These are phyloP conservation scores for Scolanthus callimorphus DNA, from an alignment of 92 coral and sea anemone species.

Conservation along the genomic window DNA sequence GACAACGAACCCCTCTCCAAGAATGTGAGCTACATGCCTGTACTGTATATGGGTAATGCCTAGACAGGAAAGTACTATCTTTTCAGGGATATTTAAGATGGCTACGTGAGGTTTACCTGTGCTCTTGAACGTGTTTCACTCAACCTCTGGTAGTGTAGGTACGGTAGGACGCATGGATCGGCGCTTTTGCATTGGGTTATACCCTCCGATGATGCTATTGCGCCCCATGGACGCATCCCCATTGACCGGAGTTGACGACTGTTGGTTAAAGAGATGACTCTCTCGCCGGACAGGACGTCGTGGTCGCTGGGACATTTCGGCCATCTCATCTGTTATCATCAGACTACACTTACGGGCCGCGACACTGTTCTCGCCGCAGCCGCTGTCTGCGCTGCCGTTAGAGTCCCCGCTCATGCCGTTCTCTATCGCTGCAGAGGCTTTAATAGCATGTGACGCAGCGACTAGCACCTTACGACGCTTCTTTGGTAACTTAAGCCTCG, in stretches of 20 bases:
- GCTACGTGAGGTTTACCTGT: too few species aligned
- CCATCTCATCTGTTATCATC: conserved; percentile 78
- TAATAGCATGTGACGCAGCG: conserved; percentile 77
- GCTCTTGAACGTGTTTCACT: conserved; percentile 35
- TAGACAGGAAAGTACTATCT: too few species aligned
- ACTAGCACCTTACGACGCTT: conserved; percentile 88
- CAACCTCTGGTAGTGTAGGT: conserved; percentile 89
- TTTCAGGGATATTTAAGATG: too few species aligned
- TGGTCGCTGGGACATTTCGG: conserved; percentile 62
- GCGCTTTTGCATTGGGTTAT: conserved; percentile 88
- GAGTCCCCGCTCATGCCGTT: conserved; percentile 88
- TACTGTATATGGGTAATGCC: too few species aligned
- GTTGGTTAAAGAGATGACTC: conserved; percentile 78
- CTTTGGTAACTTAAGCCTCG: conserved; percentile 89
- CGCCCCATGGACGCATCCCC: conserved; percentile 29
- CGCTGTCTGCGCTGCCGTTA: conserved; percentile 66
- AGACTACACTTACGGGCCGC: conserved; percentile 76
- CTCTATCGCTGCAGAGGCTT: conserved; percentile 69
- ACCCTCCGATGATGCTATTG: conserved; percentile 33
- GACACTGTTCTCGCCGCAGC: conserved; percentile 52
- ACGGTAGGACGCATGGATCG: conserved; percentile 91
- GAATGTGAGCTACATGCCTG: too few species aligned
- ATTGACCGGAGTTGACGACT: conserved; percentile 46
- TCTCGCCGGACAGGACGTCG: conserved; percentile 84
- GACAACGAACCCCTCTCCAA: too few species aligned